Percentiles rank a stretch among this genome's conserved stretches.
phyloP scores from a whole-genome alignment of 1,140 invertebrate species.

The Dysdera silvatica region DNA sequence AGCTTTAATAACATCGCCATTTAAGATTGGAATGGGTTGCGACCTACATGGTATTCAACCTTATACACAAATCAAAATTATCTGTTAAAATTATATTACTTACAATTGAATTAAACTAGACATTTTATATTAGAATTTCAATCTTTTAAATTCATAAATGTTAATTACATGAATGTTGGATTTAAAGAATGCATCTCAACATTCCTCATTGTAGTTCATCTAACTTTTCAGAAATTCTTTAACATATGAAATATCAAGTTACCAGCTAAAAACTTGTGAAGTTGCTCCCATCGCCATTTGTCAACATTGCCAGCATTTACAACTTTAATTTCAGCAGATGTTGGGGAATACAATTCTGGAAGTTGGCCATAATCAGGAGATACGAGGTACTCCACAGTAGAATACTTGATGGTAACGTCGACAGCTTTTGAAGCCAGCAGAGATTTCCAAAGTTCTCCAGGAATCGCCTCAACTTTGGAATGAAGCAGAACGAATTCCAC shows the following conservation, averaged over 20 bases:
- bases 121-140: too few species aligned
- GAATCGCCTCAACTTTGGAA: slow-evolving; percentile 7
- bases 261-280: slow-evolving; percentile 18
- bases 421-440: slow-evolving; percentile 20
- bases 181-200: too few species aligned
- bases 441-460: slow-evolving; percentile 13
- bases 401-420: slow-evolving; percentile 17
- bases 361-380: neutral
- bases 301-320: slow-evolving; percentile 14
- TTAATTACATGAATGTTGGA: too few species aligned
- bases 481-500: slow-evolving; percentile 19
- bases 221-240: too few species aligned
- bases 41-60: too few species aligned
- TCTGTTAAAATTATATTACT: too few species aligned
- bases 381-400: neutral
- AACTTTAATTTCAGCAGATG: slow-evolving; percentile 12
- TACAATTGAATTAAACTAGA: too few species aligned
- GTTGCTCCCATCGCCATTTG: slow-evolving; percentile 13
- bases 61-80: too few species aligned
- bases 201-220: too few species aligned
- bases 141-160: too few species aligned
- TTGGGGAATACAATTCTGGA: neutral
- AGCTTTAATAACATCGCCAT: too few species aligned
- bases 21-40: too few species aligned
- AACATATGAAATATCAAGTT: neutral